Base-by-base conservation (phyloP, 2,888 invertebrate species). In the Aleiodes testaceus region DNA sequence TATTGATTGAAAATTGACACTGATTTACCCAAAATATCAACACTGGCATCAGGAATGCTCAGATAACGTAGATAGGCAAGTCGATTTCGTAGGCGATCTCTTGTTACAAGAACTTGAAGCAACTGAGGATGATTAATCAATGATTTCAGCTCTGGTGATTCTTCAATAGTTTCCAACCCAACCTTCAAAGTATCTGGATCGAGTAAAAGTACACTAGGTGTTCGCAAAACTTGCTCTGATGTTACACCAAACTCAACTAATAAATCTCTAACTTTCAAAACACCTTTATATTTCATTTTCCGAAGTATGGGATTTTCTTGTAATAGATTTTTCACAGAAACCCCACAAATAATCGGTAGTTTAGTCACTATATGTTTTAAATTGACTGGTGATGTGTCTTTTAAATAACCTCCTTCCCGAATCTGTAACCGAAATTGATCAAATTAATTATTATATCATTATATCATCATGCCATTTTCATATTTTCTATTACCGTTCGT, bases 61-160 rank as follows among this genome's bases (percentile, higher is more conserved):
- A 90, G 74, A 63, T 89, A 83, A 75, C 88, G 87, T 11, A 92
- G 84, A 79, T 90, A 89, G n/a, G 87, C 85, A 14, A 91, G 75
- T 22, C 92, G 88, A 4, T 87, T 73, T 42, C 87, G 86, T 0
- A 89, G 89, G 73, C 88, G 88, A 50, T 88, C 88, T 72, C 90
- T 89, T 77, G 88, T 87, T 55, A 88, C 80, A 3, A 92, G 85
- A 16, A 92, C 76, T 18, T 85, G 81, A 4, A 91, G 79, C 74
- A 93, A 89, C 73, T 90, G 89, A 2, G 92, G 91, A 87, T 93
- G 91, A 9, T 90, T 88, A 14, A 88, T 87, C 22, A 94, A 84
- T 0, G 92, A 88, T 79, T 89, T 85, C 74, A 93, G 91, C 79
- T 93, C 92, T 42, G 92, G 91, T 26, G 90, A 87, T 36, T 85